Evolutionary conservation across 2,888 invertebrate genomes (phyloP).

Genomic region (Oxystoma pomonae): DNA sequence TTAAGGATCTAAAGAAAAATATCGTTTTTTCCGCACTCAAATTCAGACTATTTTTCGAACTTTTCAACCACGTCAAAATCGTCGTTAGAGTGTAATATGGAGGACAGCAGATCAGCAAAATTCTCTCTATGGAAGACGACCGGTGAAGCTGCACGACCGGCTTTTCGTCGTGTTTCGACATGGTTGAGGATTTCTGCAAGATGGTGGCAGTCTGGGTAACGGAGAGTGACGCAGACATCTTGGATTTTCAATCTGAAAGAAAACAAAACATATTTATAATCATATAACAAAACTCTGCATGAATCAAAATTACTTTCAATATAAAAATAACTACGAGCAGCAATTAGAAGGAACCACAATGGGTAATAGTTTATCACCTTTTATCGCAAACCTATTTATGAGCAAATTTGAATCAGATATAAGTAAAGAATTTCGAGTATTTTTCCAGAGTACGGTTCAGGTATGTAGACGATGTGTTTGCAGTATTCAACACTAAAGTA

Average conservation of each 20-base stretch:
- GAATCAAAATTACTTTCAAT: no score
- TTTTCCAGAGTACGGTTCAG: no score
- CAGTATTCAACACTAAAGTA: no score
- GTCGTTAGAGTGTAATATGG: conserved; percentile 20
- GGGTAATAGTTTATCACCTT: no score
- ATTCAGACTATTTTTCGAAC: conserved; percentile 19
- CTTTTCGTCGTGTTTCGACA: conserved; percentile 15
- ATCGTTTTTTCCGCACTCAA: conserved; percentile 22
- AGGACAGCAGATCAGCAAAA: conserved; percentile 22
- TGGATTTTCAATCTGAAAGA: neutral
- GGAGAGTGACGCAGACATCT: conserved; percentile 18
- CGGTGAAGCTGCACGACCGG: conserved; percentile 8
- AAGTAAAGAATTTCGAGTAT: no score
- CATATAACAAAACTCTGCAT: no score
- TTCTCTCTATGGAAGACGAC: conserved; percentile 19
- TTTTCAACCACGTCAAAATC: conserved; percentile 24
- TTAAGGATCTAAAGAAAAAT: conserved; percentile 21
- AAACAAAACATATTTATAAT: no score
- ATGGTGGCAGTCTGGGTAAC: conserved; percentile 14
- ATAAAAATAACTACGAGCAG: no score
- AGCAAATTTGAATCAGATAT: no score
- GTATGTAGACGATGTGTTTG: no score
- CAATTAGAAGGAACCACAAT: no score
- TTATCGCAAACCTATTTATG: no score
- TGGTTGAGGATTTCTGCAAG: conserved; percentile 14